Evolutionary conservation across 2,797 vertebrate genomes (phyloP).

Genomic region (Scleropages formosus): DNA sequence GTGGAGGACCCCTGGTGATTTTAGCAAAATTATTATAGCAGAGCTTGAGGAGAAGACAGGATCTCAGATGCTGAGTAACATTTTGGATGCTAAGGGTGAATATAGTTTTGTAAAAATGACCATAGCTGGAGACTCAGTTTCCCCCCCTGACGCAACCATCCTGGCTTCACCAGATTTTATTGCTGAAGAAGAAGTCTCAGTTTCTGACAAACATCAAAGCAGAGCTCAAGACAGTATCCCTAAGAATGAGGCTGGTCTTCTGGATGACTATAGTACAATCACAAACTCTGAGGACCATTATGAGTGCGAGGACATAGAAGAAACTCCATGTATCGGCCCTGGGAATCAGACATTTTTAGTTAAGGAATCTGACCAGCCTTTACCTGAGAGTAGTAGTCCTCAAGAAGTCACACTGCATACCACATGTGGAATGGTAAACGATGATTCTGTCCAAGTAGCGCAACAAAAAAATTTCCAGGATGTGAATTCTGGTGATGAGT

Average conservation of each 20-base stretch:
- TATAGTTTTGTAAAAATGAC: constrained; percentile 41
- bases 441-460: neutral
- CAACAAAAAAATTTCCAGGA: neutral
- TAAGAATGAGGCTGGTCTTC: constrained; percentile 65
- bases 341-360: constrained; percentile 69
- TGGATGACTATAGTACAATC: constrained; percentile 67
- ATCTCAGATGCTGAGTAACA: constrained; percentile 82
- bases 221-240: constrained; percentile 63
- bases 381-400: neutral
- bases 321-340: constrained; percentile 71
- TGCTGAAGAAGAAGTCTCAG: constrained; percentile 57
- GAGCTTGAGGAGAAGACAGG: constrained; percentile 87
- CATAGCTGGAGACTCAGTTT: constrained; percentile 61
- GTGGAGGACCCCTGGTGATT: constrained; percentile 90
- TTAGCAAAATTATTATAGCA: constrained; percentile 87
- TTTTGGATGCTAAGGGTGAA: constrained; percentile 61
- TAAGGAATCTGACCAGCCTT: constrained; percentile 57
- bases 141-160: constrained; percentile 38
- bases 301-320: constrained; percentile 70
- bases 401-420: neutral
- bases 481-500: constrained; percentile 6
- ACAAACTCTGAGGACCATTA: constrained; percentile 76
- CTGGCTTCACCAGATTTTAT: constrained; percentile 61
- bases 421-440: neutral
- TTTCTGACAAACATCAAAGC: constrained; percentile 55